Base-by-base conservation (phyloP, 2,113 vertebrate genomes). In the Coryphaenoides rupestris region DNA sequence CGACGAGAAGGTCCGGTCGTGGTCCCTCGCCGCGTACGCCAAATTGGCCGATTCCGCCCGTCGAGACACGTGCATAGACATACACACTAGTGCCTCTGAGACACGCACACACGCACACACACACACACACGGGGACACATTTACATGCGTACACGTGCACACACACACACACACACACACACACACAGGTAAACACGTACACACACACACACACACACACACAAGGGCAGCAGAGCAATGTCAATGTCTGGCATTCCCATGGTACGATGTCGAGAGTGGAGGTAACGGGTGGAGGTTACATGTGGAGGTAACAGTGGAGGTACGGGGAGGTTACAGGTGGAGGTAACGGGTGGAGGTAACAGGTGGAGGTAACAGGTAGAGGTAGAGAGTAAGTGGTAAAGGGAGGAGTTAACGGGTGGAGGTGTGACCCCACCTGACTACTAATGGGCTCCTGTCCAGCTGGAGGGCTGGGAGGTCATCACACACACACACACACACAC, bases 371-470 rank as follows among this genome's bases (percentile, higher is more conserved):
- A 40, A 12, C 9, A 12, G 13, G 33, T 33, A 10, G 28, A 33
- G 28, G 28, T 33, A 33, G 28, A 33, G 28, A 33, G 28, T 33
- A 10, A 33, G 62, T 21, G 26, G 58, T 40, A 60, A 64, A 66
- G 71, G 21, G 50, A 40, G 21, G 62, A 21, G 26, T 55, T 28
- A 60, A 64, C 64, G 71, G 5, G 15, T 70, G 66, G n/a, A 59
- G 67, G 56, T 68, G 63, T 79, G 70, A 84, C 70, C 74, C 62
- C 72, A 65, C 81, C 72, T 83, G 82, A 85, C 82, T 89, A 75
- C 80, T 85, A 84, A 89, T 86, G 80, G 70, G 67, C 7, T 55
- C 64, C 57, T 26, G 64, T 70, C 65, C 66, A 71, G 75, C 72
- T 71, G 72, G 69, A 81, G 78, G 77, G 77, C 80, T 81, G 76